Conservation (phyloP, 2,888 invertebrate species). For the Sphecodes monilicornis region DNA sequence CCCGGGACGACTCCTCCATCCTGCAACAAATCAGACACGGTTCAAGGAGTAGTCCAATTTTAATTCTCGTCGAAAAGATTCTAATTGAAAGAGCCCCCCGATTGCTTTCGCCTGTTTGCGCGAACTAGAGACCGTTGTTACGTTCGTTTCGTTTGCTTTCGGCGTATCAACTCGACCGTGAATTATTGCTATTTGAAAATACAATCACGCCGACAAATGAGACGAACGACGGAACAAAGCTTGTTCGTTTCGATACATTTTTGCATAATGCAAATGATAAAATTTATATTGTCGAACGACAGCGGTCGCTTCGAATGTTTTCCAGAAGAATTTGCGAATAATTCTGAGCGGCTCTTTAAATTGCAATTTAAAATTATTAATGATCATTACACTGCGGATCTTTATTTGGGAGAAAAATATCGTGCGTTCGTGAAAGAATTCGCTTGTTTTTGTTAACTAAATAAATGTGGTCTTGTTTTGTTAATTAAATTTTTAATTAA, state of each 20-base stretch:
- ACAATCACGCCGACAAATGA: neutral
- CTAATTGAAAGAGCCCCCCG: constrained; percentile 54
- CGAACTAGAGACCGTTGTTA: constrained; percentile 7
- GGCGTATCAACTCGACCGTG: constrained; percentile 26
- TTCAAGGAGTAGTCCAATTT: constrained; percentile 59
- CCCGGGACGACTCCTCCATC: constrained; percentile 92
- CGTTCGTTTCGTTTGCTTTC: constrained; percentile 25
- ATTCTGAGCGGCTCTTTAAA: too few species aligned
- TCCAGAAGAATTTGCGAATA: too few species aligned
- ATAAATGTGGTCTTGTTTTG: too few species aligned
- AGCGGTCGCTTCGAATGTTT: too few species aligned
- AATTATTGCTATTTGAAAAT: constrained; percentile 36
- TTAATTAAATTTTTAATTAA: too few species aligned
- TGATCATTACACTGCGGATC: too few species aligned
- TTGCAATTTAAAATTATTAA: too few species aligned
- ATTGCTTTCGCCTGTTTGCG: constrained; percentile 36
- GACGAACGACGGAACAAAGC: neutral
- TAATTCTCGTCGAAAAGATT: constrained; percentile 67
- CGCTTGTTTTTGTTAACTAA: too few species aligned
- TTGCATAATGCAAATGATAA: neutral
- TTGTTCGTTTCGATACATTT: neutral
- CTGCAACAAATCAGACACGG: constrained; percentile 85
- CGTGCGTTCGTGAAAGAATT: too few species aligned
- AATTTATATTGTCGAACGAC: neutral
- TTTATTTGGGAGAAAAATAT: too few species aligned